Evolutionary conservation across 1,140 invertebrate genomes (phyloP), one percentile per base, ranked within the genome.

Genomic region (Drosophila melanogaster): DNA sequence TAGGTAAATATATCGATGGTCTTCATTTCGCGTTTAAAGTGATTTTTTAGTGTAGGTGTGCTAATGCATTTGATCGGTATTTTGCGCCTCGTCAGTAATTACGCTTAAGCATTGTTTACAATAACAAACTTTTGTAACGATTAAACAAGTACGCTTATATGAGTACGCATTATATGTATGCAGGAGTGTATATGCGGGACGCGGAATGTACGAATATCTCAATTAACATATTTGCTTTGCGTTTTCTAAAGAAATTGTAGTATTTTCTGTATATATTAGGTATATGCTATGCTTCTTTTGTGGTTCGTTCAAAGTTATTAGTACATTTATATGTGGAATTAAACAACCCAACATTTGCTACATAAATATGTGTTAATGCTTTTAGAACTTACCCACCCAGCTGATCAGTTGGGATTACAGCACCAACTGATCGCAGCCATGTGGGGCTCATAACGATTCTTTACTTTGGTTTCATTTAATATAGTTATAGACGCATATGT

Each of bases 11-110:
- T 83, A 87, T 86, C 83, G 83, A 87, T 86, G 83, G 83, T 86
- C 83, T 87, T 54, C 83, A 89, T 86, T 86, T 86, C 83, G 70
- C 79, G 67, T 89, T 84, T 74, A 67, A 85, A 84, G 79, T 89
- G 76, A 72, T 43, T 65, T 65, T 33, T 57, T 54, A 61, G 59
- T 71, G 46, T 53, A 38, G 54, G 65, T 59, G 62, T 47, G 75
- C 67, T 57, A 53, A 73, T 84, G 84, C 57, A 19, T 30, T 30
- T 30, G 30, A 30, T 30, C 30, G 7, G 30, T 7, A 30, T 30
- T 30, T 30, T 30, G 30, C 30, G 30, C 30, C 65, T 65, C 37
- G 33, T 78, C 30, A 14, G 60, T 57, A 76, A 47, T 47, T 76
- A 26, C 66, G 50, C 37, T 51, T 62, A 59, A 54, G 50, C 66